Percentiles rank a stretch among this genome's conserved stretches.
These are phyloP conservation scores for Heteromyza rotundicornis DNA, from an alignment of 2,888 invertebrate genomes.

Conservation along the genomic window DNA sequence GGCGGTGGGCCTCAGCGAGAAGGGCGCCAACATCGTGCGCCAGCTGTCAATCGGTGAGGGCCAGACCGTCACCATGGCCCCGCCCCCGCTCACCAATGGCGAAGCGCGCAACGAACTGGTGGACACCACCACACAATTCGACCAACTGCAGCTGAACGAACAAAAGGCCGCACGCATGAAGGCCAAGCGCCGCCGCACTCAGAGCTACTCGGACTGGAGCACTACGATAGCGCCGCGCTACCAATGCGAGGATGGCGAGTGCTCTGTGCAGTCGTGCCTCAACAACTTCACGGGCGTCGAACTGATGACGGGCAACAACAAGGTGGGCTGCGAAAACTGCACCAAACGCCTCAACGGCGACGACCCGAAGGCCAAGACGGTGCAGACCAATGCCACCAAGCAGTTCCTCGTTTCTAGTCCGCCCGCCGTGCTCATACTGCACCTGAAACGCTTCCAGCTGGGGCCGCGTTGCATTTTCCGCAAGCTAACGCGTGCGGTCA, in stretches of 20 bases:
- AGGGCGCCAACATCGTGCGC: slow-evolving; percentile 54
- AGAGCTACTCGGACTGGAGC: slow-evolving; percentile 62
- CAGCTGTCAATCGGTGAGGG: slow-evolving; percentile 42
- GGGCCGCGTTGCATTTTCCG: slow-evolving; percentile 74
- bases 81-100: slow-evolving; percentile 26
- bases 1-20: slow-evolving; percentile 54
- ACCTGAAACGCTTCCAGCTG: slow-evolving; percentile 94
- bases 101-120: no score
- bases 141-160: slow-evolving; percentile 29
- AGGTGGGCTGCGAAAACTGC: slow-evolving; percentile 91
- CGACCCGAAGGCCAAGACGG: slow-evolving; percentile 73
- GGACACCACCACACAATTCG: slow-evolving; percentile 35
- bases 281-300: slow-evolving; percentile 92
- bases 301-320: slow-evolving; percentile 88
- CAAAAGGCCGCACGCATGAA: slow-evolving; percentile 33
- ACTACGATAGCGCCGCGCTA: slow-evolving; percentile 72
- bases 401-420: slow-evolving; percentile 87
- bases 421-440: slow-evolving; percentile 92
- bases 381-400: slow-evolving; percentile 82
- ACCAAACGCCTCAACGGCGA: slow-evolving; percentile 74
- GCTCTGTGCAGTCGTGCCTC: slow-evolving; percentile 86
- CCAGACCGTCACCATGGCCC: slow-evolving; percentile 18
- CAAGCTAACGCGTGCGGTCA: slow-evolving; percentile 86
- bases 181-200: slow-evolving; percentile 55
- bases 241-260: slow-evolving; percentile 77